Evolutionary conservation across 2,888 invertebrate genomes (phyloP).

Genomic region (Melipona beecheii): DNA sequence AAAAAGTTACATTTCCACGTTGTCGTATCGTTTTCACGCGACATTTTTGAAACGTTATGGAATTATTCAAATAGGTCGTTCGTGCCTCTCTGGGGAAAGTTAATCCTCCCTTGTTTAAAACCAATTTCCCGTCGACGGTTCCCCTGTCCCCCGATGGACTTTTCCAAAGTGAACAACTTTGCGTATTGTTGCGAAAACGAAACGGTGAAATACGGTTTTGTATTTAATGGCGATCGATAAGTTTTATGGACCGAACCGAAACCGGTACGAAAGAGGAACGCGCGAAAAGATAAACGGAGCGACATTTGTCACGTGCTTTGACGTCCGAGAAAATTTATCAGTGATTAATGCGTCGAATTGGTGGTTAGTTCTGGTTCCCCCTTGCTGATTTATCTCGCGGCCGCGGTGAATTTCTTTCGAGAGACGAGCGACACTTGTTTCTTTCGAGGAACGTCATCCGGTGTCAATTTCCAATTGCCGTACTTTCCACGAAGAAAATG

Average conservation of each 20-base stretch:
- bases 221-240: slow-evolving; percentile 63
- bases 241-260: slow-evolving; percentile 53
- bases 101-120: background rate
- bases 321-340: slow-evolving; percentile 65
- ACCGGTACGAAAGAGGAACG: slow-evolving; percentile 35
- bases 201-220: slow-evolving; percentile 46
- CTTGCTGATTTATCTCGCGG: background rate
- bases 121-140: background rate
- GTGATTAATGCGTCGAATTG: slow-evolving; percentile 65
- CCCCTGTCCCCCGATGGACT: background rate
- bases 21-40: background rate
- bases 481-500: background rate
- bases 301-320: slow-evolving; percentile 62
- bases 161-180: background rate
- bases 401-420: slow-evolving; percentile 12
- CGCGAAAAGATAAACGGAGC: slow-evolving; percentile 59
- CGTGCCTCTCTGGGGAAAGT: background rate
- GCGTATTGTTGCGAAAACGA: slow-evolving; percentile 29
- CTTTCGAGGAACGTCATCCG: background rate
- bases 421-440: background rate
- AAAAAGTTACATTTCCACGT: slow-evolving; percentile 16
- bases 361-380: slow-evolving; percentile 7
- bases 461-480: background rate
- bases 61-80: background rate
- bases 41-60: background rate